Evolutionary conservation across 92 coral and sea anemone species (phyloP).

Genomic region (Porites lobata): DNA sequence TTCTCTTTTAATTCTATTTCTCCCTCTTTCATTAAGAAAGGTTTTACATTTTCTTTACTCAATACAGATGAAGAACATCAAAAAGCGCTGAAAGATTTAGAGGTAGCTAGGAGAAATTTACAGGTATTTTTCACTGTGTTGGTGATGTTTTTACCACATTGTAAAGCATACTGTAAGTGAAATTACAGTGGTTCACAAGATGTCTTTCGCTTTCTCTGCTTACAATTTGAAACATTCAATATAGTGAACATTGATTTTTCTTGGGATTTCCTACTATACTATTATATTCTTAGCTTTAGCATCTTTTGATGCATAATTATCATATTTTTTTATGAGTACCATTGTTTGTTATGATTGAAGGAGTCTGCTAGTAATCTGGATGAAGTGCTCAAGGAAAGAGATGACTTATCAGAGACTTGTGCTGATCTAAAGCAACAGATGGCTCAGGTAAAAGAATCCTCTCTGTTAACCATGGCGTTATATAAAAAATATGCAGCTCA

Average conservation of each 20-base stretch:
- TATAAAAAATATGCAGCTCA: no score
- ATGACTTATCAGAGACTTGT: conserved; percentile 37
- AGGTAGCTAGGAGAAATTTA: conserved; percentile 37
- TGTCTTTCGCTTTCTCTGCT: not conserved
- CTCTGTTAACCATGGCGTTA: no score
- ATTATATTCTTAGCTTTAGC: no score
- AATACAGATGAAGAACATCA: conserved; percentile 34
- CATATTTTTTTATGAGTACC: not conserved
- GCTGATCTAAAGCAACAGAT: conserved; percentile 50
- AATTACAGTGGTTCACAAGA: no score
- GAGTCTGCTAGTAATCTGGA: conserved; percentile 25
- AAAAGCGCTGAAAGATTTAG: conserved; percentile 46
- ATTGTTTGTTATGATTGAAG: not conserved
- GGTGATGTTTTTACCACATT: not conserved
- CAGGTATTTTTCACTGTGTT: conserved; percentile 28
- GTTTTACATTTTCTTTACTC: no score
- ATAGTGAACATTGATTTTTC: not conserved
- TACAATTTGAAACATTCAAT: not conserved
- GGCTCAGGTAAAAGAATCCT: conserved; percentile 36
- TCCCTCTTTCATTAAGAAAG: no score
- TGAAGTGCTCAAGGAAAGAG: conserved; percentile 29
- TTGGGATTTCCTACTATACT: no score
- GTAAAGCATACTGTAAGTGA: not conserved
- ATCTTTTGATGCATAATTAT: not conserved
- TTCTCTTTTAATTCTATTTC: not conserved